phyloP scores from a whole-genome alignment of 2,113 vertebrate genomes.

The Nyctereutes procyonoides region DNA sequence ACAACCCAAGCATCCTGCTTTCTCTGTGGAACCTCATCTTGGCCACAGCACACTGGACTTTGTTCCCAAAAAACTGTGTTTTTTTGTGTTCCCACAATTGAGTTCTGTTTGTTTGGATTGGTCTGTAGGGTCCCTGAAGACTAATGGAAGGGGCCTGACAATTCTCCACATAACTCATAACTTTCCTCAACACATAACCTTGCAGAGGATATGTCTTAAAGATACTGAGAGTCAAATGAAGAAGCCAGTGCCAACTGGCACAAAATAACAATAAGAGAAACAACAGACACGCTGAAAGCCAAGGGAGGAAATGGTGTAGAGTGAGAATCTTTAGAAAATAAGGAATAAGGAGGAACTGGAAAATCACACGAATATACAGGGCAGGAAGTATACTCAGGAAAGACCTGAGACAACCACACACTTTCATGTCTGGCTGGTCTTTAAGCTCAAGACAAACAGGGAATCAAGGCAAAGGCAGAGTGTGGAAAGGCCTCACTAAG shows the following conservation, averaged over 20 bases:
- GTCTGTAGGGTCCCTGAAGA: not conserved
- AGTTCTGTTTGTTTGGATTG: not conserved
- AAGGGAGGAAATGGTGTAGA: not conserved
- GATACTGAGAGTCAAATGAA: not conserved
- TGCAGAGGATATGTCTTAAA: not conserved
- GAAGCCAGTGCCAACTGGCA: not conserved
- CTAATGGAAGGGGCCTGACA: not conserved
- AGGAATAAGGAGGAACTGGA: not conserved
- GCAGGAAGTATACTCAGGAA: not conserved
- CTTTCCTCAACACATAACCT: not conserved
- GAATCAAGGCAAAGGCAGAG: not conserved
- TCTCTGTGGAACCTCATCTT: not conserved
- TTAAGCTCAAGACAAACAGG: not conserved
- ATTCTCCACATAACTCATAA: not conserved
- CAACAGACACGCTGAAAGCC: not conserved
- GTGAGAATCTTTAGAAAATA: not conserved
- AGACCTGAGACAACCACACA: not conserved
- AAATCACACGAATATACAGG: not conserved
- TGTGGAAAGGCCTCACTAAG: not conserved
- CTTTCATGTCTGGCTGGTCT: not conserved
- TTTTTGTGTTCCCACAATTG: not conserved
- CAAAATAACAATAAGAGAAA: not conserved
- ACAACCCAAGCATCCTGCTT: not conserved
- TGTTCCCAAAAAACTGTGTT: not conserved
- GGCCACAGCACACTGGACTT: not conserved